These are phyloP conservation scores for Pogonophryne albipinna DNA, from an alignment of 2,797 vertebrate species.

Conservation along the genomic window DNA sequence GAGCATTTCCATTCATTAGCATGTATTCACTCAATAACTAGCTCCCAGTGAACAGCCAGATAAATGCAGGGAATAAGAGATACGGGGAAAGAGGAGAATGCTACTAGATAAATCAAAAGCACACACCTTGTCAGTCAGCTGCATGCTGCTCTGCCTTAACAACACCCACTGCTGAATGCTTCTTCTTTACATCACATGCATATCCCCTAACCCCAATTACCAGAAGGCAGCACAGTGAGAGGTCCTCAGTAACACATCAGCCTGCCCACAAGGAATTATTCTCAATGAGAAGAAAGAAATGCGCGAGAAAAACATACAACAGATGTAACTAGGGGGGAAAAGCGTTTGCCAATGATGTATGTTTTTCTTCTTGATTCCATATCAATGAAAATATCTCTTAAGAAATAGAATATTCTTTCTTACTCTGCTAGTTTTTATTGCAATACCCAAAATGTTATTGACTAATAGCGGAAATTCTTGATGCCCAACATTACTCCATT, in stretches of 20 bases:
- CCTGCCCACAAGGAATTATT: conserved; percentile 18
- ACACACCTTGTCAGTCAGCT: conserved; percentile 49
- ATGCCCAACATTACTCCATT: not conserved
- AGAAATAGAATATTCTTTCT: not conserved
- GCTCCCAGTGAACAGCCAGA: conserved; percentile 38
- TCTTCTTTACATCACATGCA: conserved; percentile 29
- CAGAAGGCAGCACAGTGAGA: conserved; percentile 45
- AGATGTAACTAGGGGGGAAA: not conserved
- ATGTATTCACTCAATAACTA: conserved; percentile 51
- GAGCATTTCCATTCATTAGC: conserved; percentile 69
- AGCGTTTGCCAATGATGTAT: not conserved
- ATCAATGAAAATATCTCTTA: not conserved
- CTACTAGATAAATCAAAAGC: conserved; percentile 60
- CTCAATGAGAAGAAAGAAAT: conserved; percentile 26
- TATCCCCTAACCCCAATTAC: conserved; percentile 50
- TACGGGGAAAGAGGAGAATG: conserved; percentile 14
- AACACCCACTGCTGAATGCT: conserved; percentile 33
- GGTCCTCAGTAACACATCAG: conserved; percentile 28
- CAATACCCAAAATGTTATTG: not conserved
- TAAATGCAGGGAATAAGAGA: conserved; percentile 9
- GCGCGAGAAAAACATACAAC: conserved; percentile 2
- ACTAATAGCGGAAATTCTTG: not conserved
- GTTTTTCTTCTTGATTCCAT: not conserved
- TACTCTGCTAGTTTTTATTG: not conserved
- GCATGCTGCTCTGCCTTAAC: conserved; percentile 19